Evolutionary conservation across 2,888 invertebrate species (phyloP), one percentile per base, ranked within the genome.

Genomic region (Anoplius nigerrimus): DNA sequence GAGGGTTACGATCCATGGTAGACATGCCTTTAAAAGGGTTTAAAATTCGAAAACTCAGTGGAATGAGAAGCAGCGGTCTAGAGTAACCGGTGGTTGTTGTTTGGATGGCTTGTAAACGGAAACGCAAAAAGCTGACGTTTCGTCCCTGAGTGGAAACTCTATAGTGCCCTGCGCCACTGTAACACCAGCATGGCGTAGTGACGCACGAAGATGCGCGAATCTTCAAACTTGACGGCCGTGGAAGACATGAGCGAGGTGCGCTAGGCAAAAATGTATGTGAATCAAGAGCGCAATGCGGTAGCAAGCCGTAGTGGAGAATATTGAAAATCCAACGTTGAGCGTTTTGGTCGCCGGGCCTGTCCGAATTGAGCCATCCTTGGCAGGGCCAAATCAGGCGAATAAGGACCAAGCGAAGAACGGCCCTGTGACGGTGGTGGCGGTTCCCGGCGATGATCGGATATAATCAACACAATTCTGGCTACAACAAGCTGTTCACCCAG

Each of bases 401-500:
- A 62, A 73, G 34, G 57, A 70, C 74, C 69, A 67, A 69, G 56
- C 61, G 74, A 76, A 74, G 74, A 74, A 76, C 78, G 76, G 72
- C 75, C 75, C 72, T 72, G 76, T 74, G 75, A 80, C 78, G 74
- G 73, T 76, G 72, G 75, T 74, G 80, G 74, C 69, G 78, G 72
- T 69, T 75, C 72, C 80, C 79, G 88, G 88, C 88, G 82, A 94
- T 94, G 93, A 94, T 94, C 91, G 93, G 93, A 84, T 94, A 94
- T 91, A 93, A 92, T 91, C 93, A 92, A 91, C 93, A 92, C 89
- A 93, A 92, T 89, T 92, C 93, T 88, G 94, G 94, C 88, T 94
- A 94, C 92, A 94, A 94, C 91, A 95, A 94, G 92, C 92, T 95
- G 88, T 94, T 94, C 86, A 94, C 95, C 71, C 95, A 95, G 94